Percentiles rank a stretch among this genome's conserved stretches.
These are phyloP conservation scores for Varecia variegata DNA, from an alignment of 2,797 vertebrate species.

Conservation along the genomic window DNA sequence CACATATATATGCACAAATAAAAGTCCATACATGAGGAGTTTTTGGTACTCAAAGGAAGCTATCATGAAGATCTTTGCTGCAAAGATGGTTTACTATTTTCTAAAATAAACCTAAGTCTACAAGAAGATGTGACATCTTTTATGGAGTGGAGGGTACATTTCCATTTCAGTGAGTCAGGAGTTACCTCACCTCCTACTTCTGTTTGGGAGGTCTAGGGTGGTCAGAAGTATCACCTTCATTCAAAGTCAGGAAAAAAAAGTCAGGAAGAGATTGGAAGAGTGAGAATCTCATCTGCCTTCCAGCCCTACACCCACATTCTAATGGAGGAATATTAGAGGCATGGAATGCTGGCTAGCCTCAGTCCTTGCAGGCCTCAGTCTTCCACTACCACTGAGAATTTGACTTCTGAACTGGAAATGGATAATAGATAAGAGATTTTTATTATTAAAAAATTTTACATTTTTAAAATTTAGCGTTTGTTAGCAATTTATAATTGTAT, in stretches of 20 bases:
- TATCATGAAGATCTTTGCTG: neutral
- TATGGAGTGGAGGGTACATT: neutral
- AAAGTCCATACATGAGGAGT: neutral
- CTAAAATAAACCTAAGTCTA: slow-evolving; percentile 11
- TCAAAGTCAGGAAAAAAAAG: neutral
- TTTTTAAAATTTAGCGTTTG: neutral
- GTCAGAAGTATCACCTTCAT: neutral
- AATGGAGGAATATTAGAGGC: neutral
- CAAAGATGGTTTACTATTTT: neutral
- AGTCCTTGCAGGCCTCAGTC: neutral
- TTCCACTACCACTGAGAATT: neutral
- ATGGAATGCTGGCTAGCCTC: neutral
- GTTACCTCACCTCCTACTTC: neutral
- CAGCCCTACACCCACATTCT: neutral
- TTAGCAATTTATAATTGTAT: neutral
- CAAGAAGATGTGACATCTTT: slow-evolving; percentile 1
- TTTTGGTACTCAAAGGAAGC: neutral
- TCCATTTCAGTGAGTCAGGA: neutral
- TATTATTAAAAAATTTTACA: neutral
- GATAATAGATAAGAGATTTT: neutral
- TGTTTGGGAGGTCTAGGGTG: neutral
- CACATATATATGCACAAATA: neutral
- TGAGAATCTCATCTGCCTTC: neutral
- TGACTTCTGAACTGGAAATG: slow-evolving; percentile 28
- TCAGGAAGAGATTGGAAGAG: neutral